Base-by-base conservation (phyloP, 2,888 invertebrate genomes). In the Tetropium fuscum region DNA sequence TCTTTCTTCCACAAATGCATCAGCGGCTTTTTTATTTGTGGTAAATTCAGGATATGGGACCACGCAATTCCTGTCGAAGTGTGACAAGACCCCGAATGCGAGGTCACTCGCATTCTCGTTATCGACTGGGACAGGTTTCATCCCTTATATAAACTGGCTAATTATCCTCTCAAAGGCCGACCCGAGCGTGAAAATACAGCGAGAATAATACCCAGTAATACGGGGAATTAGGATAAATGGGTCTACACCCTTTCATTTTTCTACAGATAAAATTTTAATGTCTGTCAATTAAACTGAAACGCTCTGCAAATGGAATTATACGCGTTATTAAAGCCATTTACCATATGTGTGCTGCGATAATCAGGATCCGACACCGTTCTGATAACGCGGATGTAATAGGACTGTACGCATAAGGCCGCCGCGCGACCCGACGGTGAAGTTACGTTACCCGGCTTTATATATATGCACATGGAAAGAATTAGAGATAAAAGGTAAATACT, bases 231-330 rank as follows among this genome's bases (percentile, higher is more conserved):
- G 54, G 15, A 27, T 44, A 38, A 54, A 54, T 54, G 54, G 44
- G n/a, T 34, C 19, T 19, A 10, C 41, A 19, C 54, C 25, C 38
- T 38, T 44, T 34, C 44, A 19, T 34, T 54, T 41, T 34, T 54
- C 38, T 36, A 15, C 54, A 54, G 44, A 54, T 54, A 54, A 30
- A 53, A 34, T 44, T 54, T 53, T 41, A 40, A 53, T 34, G 53
- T 32, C 30, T 40, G 38, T 38, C 51, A 53, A 38, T 51, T 51
- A 30, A 34, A 11, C 16, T 32, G 19, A 15, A 18, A 18, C 19
- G 18, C 8, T 48, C 36, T 34, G 48, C 16, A 48, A 32, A 32
- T 48, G 48, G 19, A 19, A 32, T 48, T 32, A 48, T 11, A 32
- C 18, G 19, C 10, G 19, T 32, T 32, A 48, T 13, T 43, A 30